Evolutionary conservation across 2,113 vertebrate species (phyloP).

Genomic region (Pyxicephalus adspersus): DNA sequence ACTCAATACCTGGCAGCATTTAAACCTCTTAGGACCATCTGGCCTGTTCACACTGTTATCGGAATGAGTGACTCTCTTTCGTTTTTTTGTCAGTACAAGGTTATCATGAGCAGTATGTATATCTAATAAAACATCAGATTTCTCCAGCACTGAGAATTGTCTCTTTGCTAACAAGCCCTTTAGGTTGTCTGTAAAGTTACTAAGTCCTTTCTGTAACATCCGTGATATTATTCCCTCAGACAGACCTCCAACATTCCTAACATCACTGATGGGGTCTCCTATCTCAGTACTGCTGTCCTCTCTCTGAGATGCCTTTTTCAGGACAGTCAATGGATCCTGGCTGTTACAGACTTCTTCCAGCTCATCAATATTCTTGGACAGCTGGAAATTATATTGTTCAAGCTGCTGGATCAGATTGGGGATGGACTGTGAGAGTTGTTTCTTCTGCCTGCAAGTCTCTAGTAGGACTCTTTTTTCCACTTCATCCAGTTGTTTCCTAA

Average conservation of each 20-base stretch:
- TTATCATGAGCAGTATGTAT: neutral
- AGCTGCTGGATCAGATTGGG: neutral
- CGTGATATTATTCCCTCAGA: neutral
- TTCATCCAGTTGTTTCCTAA: neutral
- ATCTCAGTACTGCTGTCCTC: neutral
- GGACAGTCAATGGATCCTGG: neutral
- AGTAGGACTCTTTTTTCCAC: neutral
- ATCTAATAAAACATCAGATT: no score
- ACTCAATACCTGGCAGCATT: constrained; percentile 11
- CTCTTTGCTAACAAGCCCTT: neutral
- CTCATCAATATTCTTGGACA: neutral
- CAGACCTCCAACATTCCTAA: neutral
- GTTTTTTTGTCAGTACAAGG: neutral
- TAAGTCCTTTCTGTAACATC: neutral
- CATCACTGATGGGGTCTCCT: neutral
- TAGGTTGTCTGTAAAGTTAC: neutral
- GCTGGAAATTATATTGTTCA: neutral
- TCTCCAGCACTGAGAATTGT: neutral
- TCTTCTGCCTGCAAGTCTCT: neutral
- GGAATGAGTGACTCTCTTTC: neutral
- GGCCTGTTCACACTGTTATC: neutral
- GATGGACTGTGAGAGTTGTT: neutral
- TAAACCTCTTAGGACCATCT: constrained; percentile 16
- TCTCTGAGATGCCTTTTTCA: neutral
- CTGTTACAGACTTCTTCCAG: neutral